phyloP scores from a whole-genome alignment of 2,797 vertebrate species.

The Thripadectes ignobilis region DNA sequence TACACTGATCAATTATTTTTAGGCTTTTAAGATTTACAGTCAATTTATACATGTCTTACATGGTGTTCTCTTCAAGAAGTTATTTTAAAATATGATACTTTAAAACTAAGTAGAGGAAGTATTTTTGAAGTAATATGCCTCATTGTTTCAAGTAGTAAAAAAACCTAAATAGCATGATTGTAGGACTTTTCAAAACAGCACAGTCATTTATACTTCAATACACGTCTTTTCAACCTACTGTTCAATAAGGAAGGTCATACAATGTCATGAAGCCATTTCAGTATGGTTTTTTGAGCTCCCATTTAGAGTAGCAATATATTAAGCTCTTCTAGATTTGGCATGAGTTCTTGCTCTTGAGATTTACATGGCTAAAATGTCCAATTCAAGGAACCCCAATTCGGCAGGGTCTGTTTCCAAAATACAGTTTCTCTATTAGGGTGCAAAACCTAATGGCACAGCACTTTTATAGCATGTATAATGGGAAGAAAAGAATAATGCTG shows the following conservation, averaged over 20 bases:
- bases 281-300: not conserved
- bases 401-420: not conserved
- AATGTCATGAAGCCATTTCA: not conserved
- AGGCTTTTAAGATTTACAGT: not conserved
- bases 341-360: not conserved
- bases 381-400: not conserved
- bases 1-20: not conserved
- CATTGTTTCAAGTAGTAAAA: not conserved
- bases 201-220: not conserved
- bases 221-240: not conserved
- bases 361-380: not conserved
- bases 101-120: not conserved
- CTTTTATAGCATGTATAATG: not conserved
- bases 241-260: not conserved
- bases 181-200: not conserved
- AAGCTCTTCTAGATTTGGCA: not conserved
- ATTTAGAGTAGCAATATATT: not conserved
- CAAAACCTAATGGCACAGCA: not conserved
- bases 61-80: not conserved
- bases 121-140: not conserved
- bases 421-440: not conserved
- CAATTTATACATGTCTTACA: not conserved
- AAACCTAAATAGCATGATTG: not conserved
- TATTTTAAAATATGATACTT: not conserved
- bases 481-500: not conserved